These are phyloP conservation scores for Zingel zingel DNA, from an alignment of 2,113 vertebrate genomes.

Conservation along the genomic window DNA sequence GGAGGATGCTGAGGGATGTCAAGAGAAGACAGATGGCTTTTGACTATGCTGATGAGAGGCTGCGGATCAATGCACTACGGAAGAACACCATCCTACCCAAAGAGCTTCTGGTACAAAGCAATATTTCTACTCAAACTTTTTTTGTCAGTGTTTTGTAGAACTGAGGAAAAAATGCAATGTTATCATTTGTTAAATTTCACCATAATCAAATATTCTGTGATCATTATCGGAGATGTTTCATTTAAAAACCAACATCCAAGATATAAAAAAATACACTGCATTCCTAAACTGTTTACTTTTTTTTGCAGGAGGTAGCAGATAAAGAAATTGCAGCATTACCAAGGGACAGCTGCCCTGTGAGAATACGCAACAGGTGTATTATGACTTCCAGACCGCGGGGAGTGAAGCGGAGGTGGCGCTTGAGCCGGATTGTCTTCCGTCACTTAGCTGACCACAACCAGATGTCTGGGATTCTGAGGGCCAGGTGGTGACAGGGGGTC, in stretches of 20 bases:
- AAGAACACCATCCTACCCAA: slow-evolving; percentile 95
- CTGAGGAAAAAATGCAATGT: neutral
- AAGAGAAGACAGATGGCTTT: slow-evolving; percentile 93
- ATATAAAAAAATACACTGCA: neutral
- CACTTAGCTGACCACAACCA: slow-evolving; percentile 94
- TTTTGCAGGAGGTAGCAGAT: slow-evolving; percentile 90
- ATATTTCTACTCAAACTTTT: neutral
- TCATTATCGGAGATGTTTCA: neutral
- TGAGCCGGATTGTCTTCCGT: slow-evolving; percentile 95
- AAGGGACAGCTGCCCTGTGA: slow-evolving; percentile 92
- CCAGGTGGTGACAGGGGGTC: slow-evolving; percentile 88
- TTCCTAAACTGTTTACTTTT: neutral
- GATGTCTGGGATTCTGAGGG: slow-evolving; percentile 93
- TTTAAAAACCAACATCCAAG: neutral
- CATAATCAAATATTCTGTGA: neutral
- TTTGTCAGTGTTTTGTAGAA: neutral
- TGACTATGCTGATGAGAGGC: slow-evolving; percentile 91
- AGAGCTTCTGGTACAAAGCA: slow-evolving; percentile 89
- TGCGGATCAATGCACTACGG: slow-evolving; percentile 93
- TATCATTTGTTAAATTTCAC: neutral
- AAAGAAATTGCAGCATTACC: slow-evolving; percentile 92
- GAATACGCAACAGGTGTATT: slow-evolving; percentile 94
- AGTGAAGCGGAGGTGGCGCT: slow-evolving; percentile 91
- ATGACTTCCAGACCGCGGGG: slow-evolving; percentile 94
- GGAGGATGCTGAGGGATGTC: slow-evolving; percentile 95